Conservation (phyloP, 2,888 invertebrate species). For the Lasius fuliginosus region DNA sequence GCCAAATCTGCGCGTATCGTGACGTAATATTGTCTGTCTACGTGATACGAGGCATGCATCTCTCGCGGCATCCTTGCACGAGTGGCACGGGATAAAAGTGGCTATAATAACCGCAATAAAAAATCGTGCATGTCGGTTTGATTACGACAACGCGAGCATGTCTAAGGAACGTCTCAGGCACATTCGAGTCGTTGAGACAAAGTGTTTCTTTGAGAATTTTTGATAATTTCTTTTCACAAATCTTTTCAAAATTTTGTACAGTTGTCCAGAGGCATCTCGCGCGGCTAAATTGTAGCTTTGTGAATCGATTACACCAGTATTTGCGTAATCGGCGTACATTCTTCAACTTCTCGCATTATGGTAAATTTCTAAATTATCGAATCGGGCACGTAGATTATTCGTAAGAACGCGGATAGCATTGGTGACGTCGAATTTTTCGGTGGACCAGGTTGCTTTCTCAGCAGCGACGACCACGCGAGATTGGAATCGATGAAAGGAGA, state of each 20-base stretch:
- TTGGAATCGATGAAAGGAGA: constrained; percentile 73
- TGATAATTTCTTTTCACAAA: not conserved
- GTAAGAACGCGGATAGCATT: not conserved
- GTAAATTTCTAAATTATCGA: constrained; percentile 36
- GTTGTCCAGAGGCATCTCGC: not conserved
- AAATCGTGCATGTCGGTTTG: constrained; percentile 20
- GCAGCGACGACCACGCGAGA: constrained; percentile 54
- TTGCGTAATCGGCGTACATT: not conserved
- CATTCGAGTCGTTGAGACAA: not conserved
- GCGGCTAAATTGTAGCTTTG: not conserved
- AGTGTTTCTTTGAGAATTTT: not conserved
- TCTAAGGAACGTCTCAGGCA: not conserved
- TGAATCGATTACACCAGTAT: not conserved
- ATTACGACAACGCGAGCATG: not conserved
- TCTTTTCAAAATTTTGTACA: not conserved
- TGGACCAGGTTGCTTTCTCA: constrained; percentile 61
- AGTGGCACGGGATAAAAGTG: not conserved
- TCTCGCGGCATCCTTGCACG: constrained; percentile 6
- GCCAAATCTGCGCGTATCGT: constrained; percentile 39
- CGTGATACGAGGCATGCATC: constrained; percentile 54
- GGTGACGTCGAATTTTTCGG: constrained; percentile 49
- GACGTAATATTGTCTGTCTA: constrained; percentile 43
- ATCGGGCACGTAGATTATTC: constrained; percentile 19
- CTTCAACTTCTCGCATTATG: constrained; percentile 5
- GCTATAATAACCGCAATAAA: constrained; percentile 6